Conservation (phyloP, 1,140 invertebrate species). For the Pachyrhynchus sulphureomaculatus region DNA sequence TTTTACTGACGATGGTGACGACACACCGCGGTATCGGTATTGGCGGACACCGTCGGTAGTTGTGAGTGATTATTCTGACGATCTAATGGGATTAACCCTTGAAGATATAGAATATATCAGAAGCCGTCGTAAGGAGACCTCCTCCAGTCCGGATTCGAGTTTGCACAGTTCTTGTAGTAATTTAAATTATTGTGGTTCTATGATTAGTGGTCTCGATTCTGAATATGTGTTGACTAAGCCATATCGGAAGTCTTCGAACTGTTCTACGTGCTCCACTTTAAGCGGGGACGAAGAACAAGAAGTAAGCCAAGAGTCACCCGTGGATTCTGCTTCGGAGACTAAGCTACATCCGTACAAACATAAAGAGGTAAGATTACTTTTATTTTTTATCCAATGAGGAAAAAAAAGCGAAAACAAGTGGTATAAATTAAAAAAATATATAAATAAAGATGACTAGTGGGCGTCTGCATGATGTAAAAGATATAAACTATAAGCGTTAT, state of each 20-base stretch:
- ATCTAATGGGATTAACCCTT: slow-evolving; percentile 62
- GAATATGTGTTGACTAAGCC: slow-evolving; percentile 56
- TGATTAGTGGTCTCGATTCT: slow-evolving; percentile 58
- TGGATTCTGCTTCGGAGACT: slow-evolving; percentile 44
- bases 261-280: slow-evolving; percentile 62
- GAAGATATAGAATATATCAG: slow-evolving; percentile 67
- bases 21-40: slow-evolving; percentile 54
- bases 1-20: slow-evolving; percentile 53
- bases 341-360: slow-evolving; percentile 46
- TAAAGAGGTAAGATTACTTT: slow-evolving; percentile 52
- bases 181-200: slow-evolving; percentile 58
- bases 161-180: slow-evolving; percentile 67
- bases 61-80: slow-evolving; percentile 81
- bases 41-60: slow-evolving; percentile 79
- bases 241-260: slow-evolving; percentile 63
- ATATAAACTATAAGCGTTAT: no score
- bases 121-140: slow-evolving; percentile 51
- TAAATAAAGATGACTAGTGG: no score
- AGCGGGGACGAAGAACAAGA: slow-evolving; percentile 66
- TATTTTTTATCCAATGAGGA: not conserved
- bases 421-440: no score
- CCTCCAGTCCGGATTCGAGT: slow-evolving; percentile 54
- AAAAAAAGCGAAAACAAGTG: no score
- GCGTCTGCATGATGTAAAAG: no score
- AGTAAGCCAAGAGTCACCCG: not conserved